These are phyloP conservation scores for Himalopsyche kuldschensis DNA, from an alignment of 2,888 invertebrate species.

Conservation along the genomic window DNA sequence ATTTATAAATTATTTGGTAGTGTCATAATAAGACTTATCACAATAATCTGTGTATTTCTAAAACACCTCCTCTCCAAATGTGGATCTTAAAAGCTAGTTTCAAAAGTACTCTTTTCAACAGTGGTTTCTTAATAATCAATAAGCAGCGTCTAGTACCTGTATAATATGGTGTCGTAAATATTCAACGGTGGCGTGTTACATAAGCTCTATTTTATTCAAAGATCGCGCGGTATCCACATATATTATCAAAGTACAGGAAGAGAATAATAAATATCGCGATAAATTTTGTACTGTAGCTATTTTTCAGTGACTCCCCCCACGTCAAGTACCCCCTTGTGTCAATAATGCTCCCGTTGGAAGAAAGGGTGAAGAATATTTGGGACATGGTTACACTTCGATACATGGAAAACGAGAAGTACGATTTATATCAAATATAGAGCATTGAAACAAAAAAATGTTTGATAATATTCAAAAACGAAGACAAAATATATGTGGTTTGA, in stretches of 20 bases:
- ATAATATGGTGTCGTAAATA: neutral
- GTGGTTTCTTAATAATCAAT: no score
- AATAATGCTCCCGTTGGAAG: constrained; percentile 11
- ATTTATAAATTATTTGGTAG: no score
- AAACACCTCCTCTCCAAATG: no score
- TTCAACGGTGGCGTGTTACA: neutral
- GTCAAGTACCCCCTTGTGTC: constrained; percentile 8
- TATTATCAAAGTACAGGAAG: constrained; percentile 21
- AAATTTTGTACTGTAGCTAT: constrained; percentile 26
- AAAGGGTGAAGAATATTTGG: neutral
- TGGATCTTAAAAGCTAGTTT: no score
- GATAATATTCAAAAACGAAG: no score
- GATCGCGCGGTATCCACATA: constrained; percentile 18
- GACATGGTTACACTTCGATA: neutral
- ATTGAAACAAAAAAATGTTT: no score
- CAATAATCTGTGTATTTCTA: no score
- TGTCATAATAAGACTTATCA: no score
- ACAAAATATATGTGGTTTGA: no score
- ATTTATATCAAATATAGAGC: no score
- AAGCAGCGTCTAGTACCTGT: no score
- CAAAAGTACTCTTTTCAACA: no score
- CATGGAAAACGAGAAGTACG: neutral
- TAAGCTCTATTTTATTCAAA: constrained; percentile 12
- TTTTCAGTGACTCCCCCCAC: constrained; percentile 20
- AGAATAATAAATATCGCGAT: constrained; percentile 34